A percentile compares a stretch with the other conserved stretches of the same genome.
Conservation (phyloP, 2,113 vertebrate genomes). For the Saccopteryx bilineata region DNA sequence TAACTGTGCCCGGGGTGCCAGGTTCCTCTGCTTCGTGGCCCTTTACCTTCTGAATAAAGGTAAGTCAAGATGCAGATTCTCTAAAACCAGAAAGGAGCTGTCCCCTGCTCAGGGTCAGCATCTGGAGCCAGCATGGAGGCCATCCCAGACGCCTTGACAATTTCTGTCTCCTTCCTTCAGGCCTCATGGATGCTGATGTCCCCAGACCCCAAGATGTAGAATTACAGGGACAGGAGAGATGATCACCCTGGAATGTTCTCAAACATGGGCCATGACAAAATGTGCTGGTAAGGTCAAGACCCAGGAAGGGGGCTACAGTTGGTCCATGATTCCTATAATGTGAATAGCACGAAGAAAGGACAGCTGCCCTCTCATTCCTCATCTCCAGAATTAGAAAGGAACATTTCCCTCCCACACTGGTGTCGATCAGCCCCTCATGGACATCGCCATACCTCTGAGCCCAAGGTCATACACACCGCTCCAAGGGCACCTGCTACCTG, state of each 20-base stretch:
- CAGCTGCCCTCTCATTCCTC: neutral
- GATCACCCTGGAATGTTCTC: constrained; percentile 70
- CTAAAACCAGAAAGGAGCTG: neutral
- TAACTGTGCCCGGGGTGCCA: constrained; percentile 21
- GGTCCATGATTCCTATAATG: neutral
- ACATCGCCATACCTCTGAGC: constrained; percentile 47
- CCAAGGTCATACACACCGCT: constrained; percentile 35
- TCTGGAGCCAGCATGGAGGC: neutral
- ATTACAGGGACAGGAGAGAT: constrained; percentile 63
- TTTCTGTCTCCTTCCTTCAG: constrained; percentile 49
- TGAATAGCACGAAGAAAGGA: accelerated
- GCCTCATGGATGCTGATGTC: neutral
- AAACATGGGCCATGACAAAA: neutral
- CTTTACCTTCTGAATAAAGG: constrained; percentile 69
- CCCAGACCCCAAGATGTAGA: constrained; percentile 24
- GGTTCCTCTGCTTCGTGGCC: constrained; percentile 62
- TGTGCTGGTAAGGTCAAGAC: constrained; percentile 81
- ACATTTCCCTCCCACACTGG: neutral
- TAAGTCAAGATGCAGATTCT: constrained; percentile 54
- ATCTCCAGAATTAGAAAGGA: accelerated
- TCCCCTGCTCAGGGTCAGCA: neutral
- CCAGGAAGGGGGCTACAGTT: neutral
- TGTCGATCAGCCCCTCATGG: neutral
- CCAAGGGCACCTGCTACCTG: neutral
- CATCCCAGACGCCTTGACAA: neutral